Evolutionary conservation across 2,797 vertebrate genomes (phyloP), one percentile per base, ranked within the genome.

Genomic region (Enteromius treurensis): DNA sequence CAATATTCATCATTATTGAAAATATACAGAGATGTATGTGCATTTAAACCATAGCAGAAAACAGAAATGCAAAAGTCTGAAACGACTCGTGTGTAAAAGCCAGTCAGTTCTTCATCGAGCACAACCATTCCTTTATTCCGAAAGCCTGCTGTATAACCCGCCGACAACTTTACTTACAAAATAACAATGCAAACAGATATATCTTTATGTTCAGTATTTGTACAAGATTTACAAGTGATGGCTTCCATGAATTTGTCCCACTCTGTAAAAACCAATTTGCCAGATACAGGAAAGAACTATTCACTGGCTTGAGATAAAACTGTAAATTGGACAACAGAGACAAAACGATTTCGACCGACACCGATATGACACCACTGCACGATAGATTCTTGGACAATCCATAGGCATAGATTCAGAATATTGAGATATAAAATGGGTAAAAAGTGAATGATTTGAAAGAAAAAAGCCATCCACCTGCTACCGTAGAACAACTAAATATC

Each of bases 221-320:
- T 88, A 87, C 82, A 81, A 71, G 69, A 71, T 80, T 53, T 84
- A 80, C 77, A 84, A 69, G 79, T 11, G 73, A 37, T 15, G 64
- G 62, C 23, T 78, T 29, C 69, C 23, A 49, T 55, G 21, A 71
- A 70, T 69, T 82, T 84, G 29, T 71, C 42, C 55, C 62, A 45
- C 19, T 84, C 42, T 32, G 11, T 75, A 73, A 82, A 73, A 71
- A 77, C 14, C 58, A 29, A 77, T 64, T 81, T 69, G 79, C 19
- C 71, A 65, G 40, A 80, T 42, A 71, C 47, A 68, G 64, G 79
- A 60, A 68, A 77, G 65, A 77, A 71, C 65, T 73, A 77, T 80
- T 77, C 29, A 51, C 67, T 75, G 29, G 86, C 79, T 82, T 62
- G 67, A 81, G 62, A 85, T 80, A 53, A 40, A 62, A 86, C 81